phyloP scores from a whole-genome alignment of 2,113 vertebrate genomes.

The Saguinus midas region DNA sequence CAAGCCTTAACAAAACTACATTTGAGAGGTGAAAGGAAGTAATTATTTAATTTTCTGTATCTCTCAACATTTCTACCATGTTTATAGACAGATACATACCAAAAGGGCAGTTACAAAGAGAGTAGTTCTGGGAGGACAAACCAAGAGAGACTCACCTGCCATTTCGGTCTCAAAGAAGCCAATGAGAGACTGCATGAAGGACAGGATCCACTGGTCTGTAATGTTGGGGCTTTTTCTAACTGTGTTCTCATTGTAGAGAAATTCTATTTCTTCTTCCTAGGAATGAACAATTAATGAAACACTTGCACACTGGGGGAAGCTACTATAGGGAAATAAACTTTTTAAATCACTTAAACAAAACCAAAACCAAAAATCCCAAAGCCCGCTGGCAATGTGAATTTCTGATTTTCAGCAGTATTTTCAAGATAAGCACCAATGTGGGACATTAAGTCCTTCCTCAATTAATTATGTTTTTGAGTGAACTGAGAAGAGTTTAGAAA shows the following conservation, averaged over 20 bases:
- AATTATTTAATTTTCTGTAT: not conserved
- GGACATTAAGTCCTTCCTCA: not conserved
- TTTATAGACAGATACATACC: not conserved
- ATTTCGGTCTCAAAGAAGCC: too few relatives aligned
- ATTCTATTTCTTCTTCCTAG: too few relatives aligned
- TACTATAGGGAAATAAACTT: too few relatives aligned
- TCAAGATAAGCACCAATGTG: not conserved
- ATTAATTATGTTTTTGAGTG: slow-evolving; percentile 1
- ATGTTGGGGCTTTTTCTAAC: too few relatives aligned
- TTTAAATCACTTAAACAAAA: not conserved
- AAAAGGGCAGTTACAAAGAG: too few relatives aligned
- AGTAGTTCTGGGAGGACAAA: too few relatives aligned
- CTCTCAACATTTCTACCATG: not conserved
- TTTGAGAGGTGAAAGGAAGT: not conserved
- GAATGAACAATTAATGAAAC: too few relatives aligned
- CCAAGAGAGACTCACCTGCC: too few relatives aligned
- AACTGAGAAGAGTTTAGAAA: not conserved
- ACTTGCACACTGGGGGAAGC: too few relatives aligned
- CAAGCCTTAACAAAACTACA: not conserved
- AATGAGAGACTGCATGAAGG: too few relatives aligned
- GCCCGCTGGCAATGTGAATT: not conserved
- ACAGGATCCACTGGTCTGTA: slow-evolving; percentile 66
- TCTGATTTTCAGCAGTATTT: not conserved
- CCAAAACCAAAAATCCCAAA: not conserved
- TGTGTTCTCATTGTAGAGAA: too few relatives aligned